phyloP scores from a whole-genome alignment of 1,140 invertebrate genomes.

The Bombus pyrosoma region DNA sequence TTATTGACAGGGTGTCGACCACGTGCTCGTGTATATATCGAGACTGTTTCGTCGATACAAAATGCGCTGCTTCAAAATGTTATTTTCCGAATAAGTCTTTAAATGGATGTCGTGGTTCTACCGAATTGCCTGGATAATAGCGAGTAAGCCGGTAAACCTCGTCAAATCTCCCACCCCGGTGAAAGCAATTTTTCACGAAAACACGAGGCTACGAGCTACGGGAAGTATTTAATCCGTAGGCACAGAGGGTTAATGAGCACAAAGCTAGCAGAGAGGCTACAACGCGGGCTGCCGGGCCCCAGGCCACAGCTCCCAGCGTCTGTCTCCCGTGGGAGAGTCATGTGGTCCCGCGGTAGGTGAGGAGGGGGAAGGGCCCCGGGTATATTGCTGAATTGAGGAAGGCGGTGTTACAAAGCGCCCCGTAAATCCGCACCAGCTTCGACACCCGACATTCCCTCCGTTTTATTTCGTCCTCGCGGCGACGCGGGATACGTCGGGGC shows the following conservation, averaged over 20 bases:
- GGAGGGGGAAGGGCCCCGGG: conserved; percentile 60
- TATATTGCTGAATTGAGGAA: conserved; percentile 82
- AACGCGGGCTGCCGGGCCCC: conserved; percentile 53
- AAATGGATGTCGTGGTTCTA: too few relatives aligned
- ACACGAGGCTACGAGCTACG: conserved; percentile 12
- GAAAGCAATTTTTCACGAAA: not conserved
- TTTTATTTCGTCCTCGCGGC: conserved; percentile 56
- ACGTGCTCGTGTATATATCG: too few relatives aligned
- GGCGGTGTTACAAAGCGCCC: conserved; percentile 82
- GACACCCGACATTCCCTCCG: conserved; percentile 79
- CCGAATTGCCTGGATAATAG: too few relatives aligned
- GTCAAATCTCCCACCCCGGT: not conserved
- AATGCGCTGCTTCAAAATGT: too few relatives aligned
- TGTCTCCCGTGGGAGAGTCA: conserved; percentile 56
- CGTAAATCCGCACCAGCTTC: conserved; percentile 82
- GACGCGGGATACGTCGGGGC: conserved; percentile 73
- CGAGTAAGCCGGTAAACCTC: not conserved
- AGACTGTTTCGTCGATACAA: too few relatives aligned
- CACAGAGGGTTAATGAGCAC: conserved; percentile 63
- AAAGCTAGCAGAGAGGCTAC: conserved; percentile 57
- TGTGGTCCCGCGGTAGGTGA: not conserved
- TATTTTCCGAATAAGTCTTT: too few relatives aligned
- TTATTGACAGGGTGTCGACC: too few relatives aligned
- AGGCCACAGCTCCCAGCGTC: conserved; percentile 15
- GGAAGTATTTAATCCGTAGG: conserved; percentile 60